A percentile compares a stretch with the other conserved stretches of the same genome.
These are phyloP conservation scores for Astropecten irregularis DNA, from an alignment of 53 echinoderm and acorn worm genomes.

Conservation along the genomic window DNA sequence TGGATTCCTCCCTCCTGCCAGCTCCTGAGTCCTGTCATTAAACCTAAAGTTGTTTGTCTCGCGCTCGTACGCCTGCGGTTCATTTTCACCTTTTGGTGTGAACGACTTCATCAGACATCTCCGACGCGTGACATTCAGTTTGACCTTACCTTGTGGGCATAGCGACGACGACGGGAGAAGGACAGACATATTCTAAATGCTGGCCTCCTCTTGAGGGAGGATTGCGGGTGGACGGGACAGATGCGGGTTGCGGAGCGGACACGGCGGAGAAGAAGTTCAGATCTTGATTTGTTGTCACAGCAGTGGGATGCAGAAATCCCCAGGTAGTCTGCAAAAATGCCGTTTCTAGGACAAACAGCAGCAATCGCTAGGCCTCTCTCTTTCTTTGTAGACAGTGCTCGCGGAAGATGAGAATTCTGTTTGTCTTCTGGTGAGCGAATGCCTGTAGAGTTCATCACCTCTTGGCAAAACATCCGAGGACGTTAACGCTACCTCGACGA, in stretches of 20 bases:
- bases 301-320: neutral
- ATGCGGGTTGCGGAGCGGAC: neutral
- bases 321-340: constrained; percentile 11
- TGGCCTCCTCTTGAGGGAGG: too few species aligned
- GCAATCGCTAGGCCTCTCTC: too few species aligned
- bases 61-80: too few species aligned
- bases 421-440: neutral
- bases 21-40: too few species aligned
- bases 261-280: neutral
- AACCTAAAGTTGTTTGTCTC: too few species aligned
- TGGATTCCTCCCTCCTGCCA: too few species aligned
- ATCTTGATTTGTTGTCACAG: constrained; percentile 30
- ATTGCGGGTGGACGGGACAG: neutral
- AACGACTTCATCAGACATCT: too few species aligned
- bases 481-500: too few species aligned
- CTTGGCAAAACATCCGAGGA: too few species aligned
- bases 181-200: neutral
- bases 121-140: neutral
- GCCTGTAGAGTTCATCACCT: neutral
- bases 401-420: too few species aligned
- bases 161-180: neutral
- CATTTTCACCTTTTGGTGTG: too few species aligned
- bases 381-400: too few species aligned
- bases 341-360: neutral
- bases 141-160: neutral